Percentiles rank a stretch among this genome's conserved stretches.
Conservation (phyloP, 1,140 invertebrate species). For the Drosophila trapezifrons region DNA sequence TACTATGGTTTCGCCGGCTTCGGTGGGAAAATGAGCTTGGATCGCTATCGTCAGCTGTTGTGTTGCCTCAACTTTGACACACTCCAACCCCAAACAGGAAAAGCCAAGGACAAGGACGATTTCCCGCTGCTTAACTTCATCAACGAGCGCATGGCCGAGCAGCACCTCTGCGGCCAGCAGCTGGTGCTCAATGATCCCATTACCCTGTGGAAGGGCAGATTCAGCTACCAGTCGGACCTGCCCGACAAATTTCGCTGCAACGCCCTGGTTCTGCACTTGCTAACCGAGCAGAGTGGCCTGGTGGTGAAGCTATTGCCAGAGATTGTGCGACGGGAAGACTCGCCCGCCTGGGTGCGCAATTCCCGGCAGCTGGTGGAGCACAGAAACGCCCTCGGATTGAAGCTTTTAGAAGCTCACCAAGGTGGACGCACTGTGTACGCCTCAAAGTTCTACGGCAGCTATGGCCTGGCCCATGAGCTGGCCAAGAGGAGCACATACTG, state of each 20-base stretch:
- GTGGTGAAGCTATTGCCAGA: slow-evolving; percentile 62
- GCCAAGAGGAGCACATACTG: slow-evolving; percentile 60
- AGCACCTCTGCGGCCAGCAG: slow-evolving; percentile 63
- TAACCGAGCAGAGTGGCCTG: slow-evolving; percentile 64
- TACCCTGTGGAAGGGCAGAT: slow-evolving; percentile 60
- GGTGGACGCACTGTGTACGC: slow-evolving; percentile 61
- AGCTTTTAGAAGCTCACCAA: slow-evolving; percentile 51
- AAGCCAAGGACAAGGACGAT: slow-evolving; percentile 8
- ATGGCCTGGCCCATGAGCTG: slow-evolving; percentile 61
- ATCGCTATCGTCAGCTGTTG: slow-evolving; percentile 52
- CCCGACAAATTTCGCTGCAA: slow-evolving; percentile 52
- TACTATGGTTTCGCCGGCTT: slow-evolving; percentile 61
- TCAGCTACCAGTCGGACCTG: slow-evolving; percentile 53
- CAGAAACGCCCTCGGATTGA: slow-evolving; percentile 40
- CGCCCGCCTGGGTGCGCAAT: slow-evolving; percentile 49
- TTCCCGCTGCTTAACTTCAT: slow-evolving; percentile 49
- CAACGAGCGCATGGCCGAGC: slow-evolving; percentile 58
- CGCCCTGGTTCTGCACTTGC: slow-evolving; percentile 54
- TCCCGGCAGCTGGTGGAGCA: slow-evolving; percentile 63
- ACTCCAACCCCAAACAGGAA: background rate
- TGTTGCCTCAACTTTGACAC: slow-evolving; percentile 52
- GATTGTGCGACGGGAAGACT: slow-evolving; percentile 33
- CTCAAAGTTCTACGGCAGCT: slow-evolving; percentile 73
- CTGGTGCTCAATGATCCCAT: slow-evolving; percentile 67
- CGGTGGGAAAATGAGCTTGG: slow-evolving; percentile 41